These are phyloP conservation scores for Smittia aterrima DNA, from an alignment of 2,888 invertebrate species.

Conservation along the genomic window DNA sequence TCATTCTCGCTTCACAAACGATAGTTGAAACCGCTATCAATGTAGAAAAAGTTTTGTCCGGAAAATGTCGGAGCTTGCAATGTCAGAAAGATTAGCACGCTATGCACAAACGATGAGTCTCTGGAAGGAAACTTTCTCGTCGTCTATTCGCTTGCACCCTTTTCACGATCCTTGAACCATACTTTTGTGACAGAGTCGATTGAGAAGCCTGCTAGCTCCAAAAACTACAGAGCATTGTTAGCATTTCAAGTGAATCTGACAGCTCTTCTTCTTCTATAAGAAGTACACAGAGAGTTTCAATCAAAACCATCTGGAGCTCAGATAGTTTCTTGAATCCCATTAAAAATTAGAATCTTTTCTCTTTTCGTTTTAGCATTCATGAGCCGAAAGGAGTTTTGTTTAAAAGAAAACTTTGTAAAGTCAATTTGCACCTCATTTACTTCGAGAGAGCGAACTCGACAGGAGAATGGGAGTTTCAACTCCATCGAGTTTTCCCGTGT, in stretches of 20 bases:
- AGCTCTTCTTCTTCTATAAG: background rate
- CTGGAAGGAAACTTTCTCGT: conserved; percentile 13
- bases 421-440: conserved; percentile 40
- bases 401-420: conserved; percentile 23
- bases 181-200: background rate
- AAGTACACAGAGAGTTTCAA: background rate
- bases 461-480: background rate
- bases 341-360: background rate
- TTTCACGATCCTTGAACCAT: conserved; percentile 30
- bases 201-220: background rate
- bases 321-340: conserved; percentile 14
- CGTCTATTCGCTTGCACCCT: background rate
- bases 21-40: conserved; percentile 24
- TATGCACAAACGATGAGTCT: background rate
- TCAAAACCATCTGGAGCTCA: conserved; percentile 26
- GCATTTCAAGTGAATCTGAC: conserved; percentile 23
- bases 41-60: background rate
- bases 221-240: conserved; percentile 22
- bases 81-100: conserved; percentile 28
- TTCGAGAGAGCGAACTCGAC: background rate
- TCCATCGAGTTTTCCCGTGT: background rate
- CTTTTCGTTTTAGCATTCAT: background rate
- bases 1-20: conserved; percentile 6
- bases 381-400: background rate
- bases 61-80: background rate